These are phyloP conservation scores for Hyposoter dolosus DNA, from an alignment of 2,888 invertebrate genomes.

Conservation along the genomic window DNA sequence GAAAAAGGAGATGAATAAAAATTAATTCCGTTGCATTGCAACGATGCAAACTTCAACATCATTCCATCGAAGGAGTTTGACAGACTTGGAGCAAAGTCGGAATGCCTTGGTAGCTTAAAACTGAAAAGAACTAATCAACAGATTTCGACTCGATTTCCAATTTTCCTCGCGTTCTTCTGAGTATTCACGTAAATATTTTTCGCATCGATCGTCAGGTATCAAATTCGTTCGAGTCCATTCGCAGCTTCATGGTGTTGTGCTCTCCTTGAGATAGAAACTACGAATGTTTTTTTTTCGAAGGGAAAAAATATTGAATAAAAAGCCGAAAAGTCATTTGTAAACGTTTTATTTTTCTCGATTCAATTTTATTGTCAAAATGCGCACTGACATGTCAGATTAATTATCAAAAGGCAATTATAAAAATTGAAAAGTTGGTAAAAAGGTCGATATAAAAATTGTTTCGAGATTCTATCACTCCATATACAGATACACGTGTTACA, in stretches of 20 bases:
- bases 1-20: too few species aligned
- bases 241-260: background rate
- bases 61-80: too few species aligned
- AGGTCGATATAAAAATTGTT: conserved; percentile 57
- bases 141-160: too few species aligned
- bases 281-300: background rate
- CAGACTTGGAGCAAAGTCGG: too few species aligned
- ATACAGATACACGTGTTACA: conserved; percentile 41
- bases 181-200: background rate
- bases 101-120: too few species aligned
- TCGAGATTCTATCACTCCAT: conserved; percentile 54
- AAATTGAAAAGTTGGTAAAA: conserved; percentile 59
- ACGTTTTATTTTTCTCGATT: conserved; percentile 31
- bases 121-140: too few species aligned
- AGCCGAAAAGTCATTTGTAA: background rate
- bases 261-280: background rate
- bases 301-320: background rate
- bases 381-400: conserved; percentile 49
- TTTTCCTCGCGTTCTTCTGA: too few species aligned
- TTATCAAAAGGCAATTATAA: conserved; percentile 56
- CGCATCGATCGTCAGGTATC: background rate
- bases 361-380: conserved; percentile 66
- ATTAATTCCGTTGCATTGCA: too few species aligned
- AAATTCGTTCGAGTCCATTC: background rate
- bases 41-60: too few species aligned